Evolutionary conservation across 1,140 invertebrate species (phyloP).

Genomic region (Hestina assimilis): DNA sequence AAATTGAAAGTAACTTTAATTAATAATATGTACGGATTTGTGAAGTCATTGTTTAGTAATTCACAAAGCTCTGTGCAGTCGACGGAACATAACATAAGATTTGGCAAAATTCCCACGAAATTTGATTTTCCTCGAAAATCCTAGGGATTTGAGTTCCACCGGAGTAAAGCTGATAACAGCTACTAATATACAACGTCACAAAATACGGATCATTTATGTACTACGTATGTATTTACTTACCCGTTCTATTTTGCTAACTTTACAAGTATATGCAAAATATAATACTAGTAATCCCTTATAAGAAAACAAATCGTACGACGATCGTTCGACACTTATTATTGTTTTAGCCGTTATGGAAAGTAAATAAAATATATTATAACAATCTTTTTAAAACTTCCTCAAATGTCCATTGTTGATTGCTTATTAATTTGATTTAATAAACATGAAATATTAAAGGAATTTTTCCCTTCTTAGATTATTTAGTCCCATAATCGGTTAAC

Average conservation of each 20-base stretch:
- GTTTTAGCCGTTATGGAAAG: too few species aligned
- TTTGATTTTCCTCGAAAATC: constrained; percentile 33
- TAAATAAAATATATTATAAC: too few species aligned
- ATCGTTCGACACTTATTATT: too few species aligned
- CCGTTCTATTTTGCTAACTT: background rate
- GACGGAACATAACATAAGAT: constrained; percentile 25
- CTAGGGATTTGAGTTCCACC: constrained; percentile 33
- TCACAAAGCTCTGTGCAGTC: constrained; percentile 2
- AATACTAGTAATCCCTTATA: too few species aligned
- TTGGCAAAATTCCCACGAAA: constrained; percentile 39
- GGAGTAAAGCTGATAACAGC: constrained; percentile 37
- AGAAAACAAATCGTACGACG: too few species aligned
- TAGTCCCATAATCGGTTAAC: too few species aligned
- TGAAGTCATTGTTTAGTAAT: background rate
- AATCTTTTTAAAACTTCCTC: too few species aligned
- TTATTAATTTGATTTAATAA: too few species aligned
- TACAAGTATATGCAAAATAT: background rate
- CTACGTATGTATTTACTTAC: constrained; percentile 3
- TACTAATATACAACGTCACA: constrained; percentile 26
- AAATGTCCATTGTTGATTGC: too few species aligned
- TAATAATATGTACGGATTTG: background rate
- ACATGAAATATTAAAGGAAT: too few species aligned
- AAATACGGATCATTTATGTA: constrained; percentile 19
- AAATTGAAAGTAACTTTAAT: background rate
- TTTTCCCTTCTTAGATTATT: too few species aligned